Base-by-base conservation (phyloP, 2,888 invertebrate genomes). In the Limnephilus lunatus region DNA sequence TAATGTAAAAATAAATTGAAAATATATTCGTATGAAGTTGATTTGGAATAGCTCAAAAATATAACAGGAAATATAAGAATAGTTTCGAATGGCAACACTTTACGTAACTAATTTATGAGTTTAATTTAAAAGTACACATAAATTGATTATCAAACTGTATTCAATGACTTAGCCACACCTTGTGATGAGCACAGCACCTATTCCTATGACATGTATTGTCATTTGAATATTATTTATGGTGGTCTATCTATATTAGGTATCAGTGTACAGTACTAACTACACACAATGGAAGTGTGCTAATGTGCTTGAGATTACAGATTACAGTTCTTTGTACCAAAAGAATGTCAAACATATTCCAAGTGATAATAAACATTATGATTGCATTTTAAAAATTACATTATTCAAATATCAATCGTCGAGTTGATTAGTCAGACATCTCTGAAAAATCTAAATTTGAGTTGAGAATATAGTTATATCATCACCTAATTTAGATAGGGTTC, bases 221-320 rank as follows among this genome's bases (percentile, higher is more conserved):
- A 82, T 31, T 82, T 82, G 14, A 32, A 32, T 32, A 82, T 32
- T 32, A 82, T 82, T 82, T 82, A 82, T 82, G 82, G 82, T 82
- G 11, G 14, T 32, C 19, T 82, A 11, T 19, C 82, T 82, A 82
- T 82, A 82, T 82, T 3, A 31, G 82, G 82, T 82, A 30, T 82
- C 31, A 44, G 4, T 31, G 32, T 82, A 30, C 82, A 15, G 19
- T 31, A 82, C 32, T 82, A 82, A 30, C 82, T 82, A 31, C 82
- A 82, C 31, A 30, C 31, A 32, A 82, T 82, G 31, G 31, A 82
- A 82, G 68, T 83, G 83, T 83, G 35, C 35, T 83, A 35, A 35
- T 25, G 25, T 83, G 35, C 35, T 83, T 31, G 83, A 83, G 83
- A 83, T 83, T 83, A 83, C 83, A 83, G 83, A 83, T 83, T 83